Evolutionary conservation across 2,888 invertebrate genomes (phyloP), one percentile per base, ranked within the genome.

Genomic region (Philereme vetulata): DNA sequence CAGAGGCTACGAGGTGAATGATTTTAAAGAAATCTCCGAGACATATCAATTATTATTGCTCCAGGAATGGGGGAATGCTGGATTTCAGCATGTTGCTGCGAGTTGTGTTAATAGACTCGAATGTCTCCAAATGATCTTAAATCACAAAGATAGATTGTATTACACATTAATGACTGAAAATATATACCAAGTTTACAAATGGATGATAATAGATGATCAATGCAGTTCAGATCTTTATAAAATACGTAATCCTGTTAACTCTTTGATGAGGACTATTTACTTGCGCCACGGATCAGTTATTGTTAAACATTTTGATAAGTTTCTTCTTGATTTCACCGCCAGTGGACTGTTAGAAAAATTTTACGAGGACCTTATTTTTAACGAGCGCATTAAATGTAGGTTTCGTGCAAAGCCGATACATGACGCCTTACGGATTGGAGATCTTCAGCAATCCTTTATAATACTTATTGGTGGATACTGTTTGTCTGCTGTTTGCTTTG

Each of bases 281-380:
- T 75, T 81, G 35, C 72, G 79, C 4, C 72, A 76, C 11, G 83
- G 82, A 5, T 82, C 83, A 0, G 57, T 70, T 58, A 63, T 79
- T n/a, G 33, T 52, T 0, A 42, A 35, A 5, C 32, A 53, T 21
- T 66, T 70, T 3, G 9, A 75, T 51, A 42, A 57, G 0, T 73
- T 74, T 49, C 10, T 56, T 4, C 40, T 55, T n/a, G 51, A 32
- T n/a, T 7, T 71, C 1, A 53, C 6, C 3, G 36, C 67, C 4
- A 51, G 60, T 46, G 82, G 82, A 10, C 10, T 82, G 1, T 21
- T 72, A 9, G 5, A 51, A 3, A 70, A 72, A 21, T 62, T 67
- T 44, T 46, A 54, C 5, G 4, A n/a, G 0, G 59, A 68, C 7
- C 38, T 76, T 4, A 47, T 64, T n/a, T 52, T 35, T 36, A 60